Evolutionary conservation across 2,888 invertebrate genomes (phyloP).

Genomic region (Byasa hedistus): DNA sequence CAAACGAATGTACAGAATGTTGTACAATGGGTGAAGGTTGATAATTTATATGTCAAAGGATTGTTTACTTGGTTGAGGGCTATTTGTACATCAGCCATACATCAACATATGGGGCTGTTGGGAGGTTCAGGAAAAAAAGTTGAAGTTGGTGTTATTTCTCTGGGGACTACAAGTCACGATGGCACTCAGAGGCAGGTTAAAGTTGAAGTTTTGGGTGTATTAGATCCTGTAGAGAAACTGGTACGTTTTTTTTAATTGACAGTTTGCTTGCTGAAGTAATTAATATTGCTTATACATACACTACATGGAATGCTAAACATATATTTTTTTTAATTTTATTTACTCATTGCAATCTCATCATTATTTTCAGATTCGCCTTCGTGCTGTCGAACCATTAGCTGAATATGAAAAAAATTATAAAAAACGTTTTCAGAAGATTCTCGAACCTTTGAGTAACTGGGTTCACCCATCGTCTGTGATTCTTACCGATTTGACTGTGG

Average conservation of each 20-base stretch:
- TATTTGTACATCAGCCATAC: conserved; percentile 88
- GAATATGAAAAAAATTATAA: conserved; percentile 90
- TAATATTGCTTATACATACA: no score
- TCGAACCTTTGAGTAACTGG: conserved; percentile 89
- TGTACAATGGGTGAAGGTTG: conserved; percentile 90
- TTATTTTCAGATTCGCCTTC: conserved; percentile 81
- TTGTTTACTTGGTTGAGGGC: conserved; percentile 84
- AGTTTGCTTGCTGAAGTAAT: background rate
- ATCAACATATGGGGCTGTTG: conserved; percentile 86
- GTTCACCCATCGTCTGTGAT: conserved; percentile 88
- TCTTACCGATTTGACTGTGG: conserved; percentile 90
- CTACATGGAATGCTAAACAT: no score
- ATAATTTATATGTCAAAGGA: conserved; percentile 78
- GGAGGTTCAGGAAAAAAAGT: conserved; percentile 86
- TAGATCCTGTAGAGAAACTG: conserved; percentile 86
- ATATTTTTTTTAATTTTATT: background rate
- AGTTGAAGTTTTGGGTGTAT: conserved; percentile 91
- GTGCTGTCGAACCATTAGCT: conserved; percentile 90
- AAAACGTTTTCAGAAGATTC: conserved; percentile 89
- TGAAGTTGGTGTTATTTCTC: conserved; percentile 91
- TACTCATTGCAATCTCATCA: background rate
- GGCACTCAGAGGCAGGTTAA: conserved; percentile 89
- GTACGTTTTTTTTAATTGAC: conserved; percentile 47
- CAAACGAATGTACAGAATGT: conserved; percentile 94
- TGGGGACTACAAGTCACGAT: conserved; percentile 91